Evolutionary conservation across 2,797 vertebrate genomes (phyloP), one percentile per base, ranked within the genome.

Genomic region (Pangasius macronema): DNA sequence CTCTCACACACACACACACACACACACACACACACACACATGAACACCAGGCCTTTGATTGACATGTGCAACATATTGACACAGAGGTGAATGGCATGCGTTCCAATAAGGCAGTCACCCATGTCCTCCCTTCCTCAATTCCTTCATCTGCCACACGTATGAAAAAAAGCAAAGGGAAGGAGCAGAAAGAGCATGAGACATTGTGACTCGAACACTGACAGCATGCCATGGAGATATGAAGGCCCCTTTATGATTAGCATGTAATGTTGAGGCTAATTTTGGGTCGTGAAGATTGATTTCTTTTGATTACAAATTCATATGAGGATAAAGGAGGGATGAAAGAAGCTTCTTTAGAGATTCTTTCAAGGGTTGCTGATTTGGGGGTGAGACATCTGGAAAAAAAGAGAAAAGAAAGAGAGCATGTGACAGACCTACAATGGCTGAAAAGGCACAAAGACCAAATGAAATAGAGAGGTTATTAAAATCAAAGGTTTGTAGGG

Each of bases 91-190:
- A 93, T 89, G 79, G 91, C 70, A 59, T 83, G 89, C 89, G 90
- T 93, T 93, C 91, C 89, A 94, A 92, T 93, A 88, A 93, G 92
- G 92, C 92, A 93, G 93, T 94, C 93, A 92, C 91, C 91, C 89
- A 87, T 89, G 91, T 93, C 33, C 59, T 36, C 68, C 55, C 68
- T 36, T 20, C 51, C 33, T 8, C 89, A 91, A 91, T 91, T 93
- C 51, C 68, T 89, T 87, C 89, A 86, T 90, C 81, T 65, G 89
- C 82, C 85, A 85, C 85, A 85, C 57, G 88, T 73, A 83, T 88
- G 51, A 87, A 46, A 89, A 89, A 87, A 75, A 90, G 90, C 92
- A n/a, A 83, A 79, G 6, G 22, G 90, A 90, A 88, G 86, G 86
- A 90, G 76, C 75, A 75, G 84, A 59, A 14, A 81, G 75, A 42